Base-by-base conservation (phyloP, 2,113 vertebrate genomes). In the Cacatua alba region DNA sequence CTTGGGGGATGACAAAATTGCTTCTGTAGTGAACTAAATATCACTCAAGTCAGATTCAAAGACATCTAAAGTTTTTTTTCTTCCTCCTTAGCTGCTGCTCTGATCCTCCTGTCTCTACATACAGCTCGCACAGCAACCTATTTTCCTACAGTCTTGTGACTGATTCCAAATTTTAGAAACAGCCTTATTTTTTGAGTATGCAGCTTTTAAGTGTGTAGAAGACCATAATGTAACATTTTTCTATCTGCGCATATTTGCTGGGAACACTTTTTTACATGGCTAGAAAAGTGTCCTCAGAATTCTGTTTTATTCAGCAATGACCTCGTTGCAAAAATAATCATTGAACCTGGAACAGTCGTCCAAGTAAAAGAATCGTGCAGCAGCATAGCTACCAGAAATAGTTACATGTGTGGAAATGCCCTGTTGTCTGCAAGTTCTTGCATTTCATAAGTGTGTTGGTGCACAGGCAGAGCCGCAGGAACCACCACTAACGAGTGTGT, bases 181-280 rank as follows among this genome's bases (percentile, higher is more conserved):
- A 71, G 57, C 19, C 24, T 51, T 63, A 1, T 15, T 31, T 31
- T 55, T 46, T 43, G 2, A 23, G 17, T 23, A 1, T 44, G 35
- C 52, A 49, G 24, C 51, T 84, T 53, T 41, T 33, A 15, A 29
- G 44, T 41, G 7, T 11, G 13, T 33, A 41, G 44, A 77, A 52
- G 17, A 39, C 17, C 31, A 4, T 6, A 11, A 87, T 39, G 57
- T 24, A 10, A 13, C 17, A 3, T 44, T 81, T 24, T 69, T 17
- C 21, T 24, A 4, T 24, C 9, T 0, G 7, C 21, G 10, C 25
- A 13, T 43, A 52, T 63, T 59, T 68, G 5, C 52, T 59, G 59
- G 17, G 35, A 51, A 0, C 9, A 1, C 49, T 18, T n/a, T 33
- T 3, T 37, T 37, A 2, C 2, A 0, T 11, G 39, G 39, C 23